Conservation (phyloP, 2,888 invertebrate species). For the Pandemis cinnamomeana region DNA sequence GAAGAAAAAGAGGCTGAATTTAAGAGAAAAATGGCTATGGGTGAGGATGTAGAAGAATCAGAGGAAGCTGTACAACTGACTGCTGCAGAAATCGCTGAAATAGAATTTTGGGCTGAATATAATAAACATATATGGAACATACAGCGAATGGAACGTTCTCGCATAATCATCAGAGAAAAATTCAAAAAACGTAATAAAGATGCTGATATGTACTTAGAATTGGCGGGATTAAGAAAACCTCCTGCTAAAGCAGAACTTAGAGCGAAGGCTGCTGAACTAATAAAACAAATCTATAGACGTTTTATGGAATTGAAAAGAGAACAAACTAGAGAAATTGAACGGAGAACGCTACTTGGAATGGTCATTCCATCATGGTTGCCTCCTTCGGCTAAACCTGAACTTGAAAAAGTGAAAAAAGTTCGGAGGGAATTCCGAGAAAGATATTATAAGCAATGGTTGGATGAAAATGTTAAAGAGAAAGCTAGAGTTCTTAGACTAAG, state of each 20-base stretch:
- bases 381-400: constrained; percentile 72
- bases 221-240: constrained; percentile 71
- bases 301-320: constrained; percentile 72
- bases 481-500: constrained; percentile 76
- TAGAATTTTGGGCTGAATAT: constrained; percentile 60
- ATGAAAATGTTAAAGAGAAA: constrained; percentile 78
- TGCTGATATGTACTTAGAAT: constrained; percentile 66
- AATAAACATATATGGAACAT: constrained; percentile 62
- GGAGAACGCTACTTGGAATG: constrained; percentile 84
- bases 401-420: constrained; percentile 74
- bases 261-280: constrained; percentile 60
- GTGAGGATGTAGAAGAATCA: constrained; percentile 58
- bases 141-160: constrained; percentile 75
- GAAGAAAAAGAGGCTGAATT: constrained; percentile 66
- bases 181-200: constrained; percentile 66
- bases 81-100: constrained; percentile 62
- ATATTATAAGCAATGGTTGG: constrained; percentile 73
- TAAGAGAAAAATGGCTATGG: constrained; percentile 62
- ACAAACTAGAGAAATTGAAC: constrained; percentile 65
- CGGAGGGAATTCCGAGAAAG: constrained; percentile 76
- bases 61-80: constrained; percentile 55
- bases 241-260: constrained; percentile 55
- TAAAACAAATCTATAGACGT: constrained; percentile 70
- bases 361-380: constrained; percentile 79
- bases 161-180: constrained; percentile 53